Percentiles rank a stretch among this genome's conserved stretches.
Evolutionary conservation across 2,888 invertebrate genomes (phyloP).

Genomic region (Uropetala carovei): DNA sequence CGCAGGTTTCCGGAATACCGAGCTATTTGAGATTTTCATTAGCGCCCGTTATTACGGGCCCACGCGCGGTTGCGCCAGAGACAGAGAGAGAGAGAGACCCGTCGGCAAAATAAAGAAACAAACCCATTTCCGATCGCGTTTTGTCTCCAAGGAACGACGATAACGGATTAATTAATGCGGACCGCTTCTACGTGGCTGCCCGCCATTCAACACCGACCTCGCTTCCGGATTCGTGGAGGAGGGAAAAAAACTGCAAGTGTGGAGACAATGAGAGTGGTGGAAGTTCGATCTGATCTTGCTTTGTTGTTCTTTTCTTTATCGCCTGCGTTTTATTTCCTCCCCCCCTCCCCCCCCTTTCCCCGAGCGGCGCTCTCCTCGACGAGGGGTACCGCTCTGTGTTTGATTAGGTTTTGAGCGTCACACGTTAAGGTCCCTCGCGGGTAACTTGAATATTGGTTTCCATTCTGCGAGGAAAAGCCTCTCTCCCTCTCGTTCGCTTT

Average conservation of each 20-base stretch:
- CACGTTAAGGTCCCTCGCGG: slow-evolving; percentile 17
- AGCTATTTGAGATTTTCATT: slow-evolving; percentile 41
- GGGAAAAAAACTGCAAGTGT: background rate
- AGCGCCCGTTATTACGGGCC: background rate
- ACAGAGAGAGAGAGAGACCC: background rate
- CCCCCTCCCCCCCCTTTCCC: background rate
- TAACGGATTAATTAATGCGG: slow-evolving; percentile 50
- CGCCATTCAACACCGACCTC: background rate
- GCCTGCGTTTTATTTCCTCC: background rate
- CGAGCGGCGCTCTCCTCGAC: background rate
- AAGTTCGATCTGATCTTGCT: slow-evolving; percentile 44
- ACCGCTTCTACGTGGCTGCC: slow-evolving; percentile 39
- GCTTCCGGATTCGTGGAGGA: background rate
- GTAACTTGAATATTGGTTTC: slow-evolving; percentile 56
- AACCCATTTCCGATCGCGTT: background rate
- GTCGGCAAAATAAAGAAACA: background rate
- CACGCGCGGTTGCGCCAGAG: background rate
- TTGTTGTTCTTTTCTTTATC: slow-evolving; percentile 9
- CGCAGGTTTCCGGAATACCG: background rate
- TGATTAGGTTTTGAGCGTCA: slow-evolving; percentile 51
- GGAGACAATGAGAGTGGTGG: slow-evolving; percentile 16
- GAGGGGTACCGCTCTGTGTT: slow-evolving; percentile 38
- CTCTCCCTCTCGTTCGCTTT: slow-evolving; percentile 23
- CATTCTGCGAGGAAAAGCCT: slow-evolving; percentile 37
- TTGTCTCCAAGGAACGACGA: background rate